phyloP scores from a whole-genome alignment of 2,113 vertebrate genomes.

The Equus przewalskii region DNA sequence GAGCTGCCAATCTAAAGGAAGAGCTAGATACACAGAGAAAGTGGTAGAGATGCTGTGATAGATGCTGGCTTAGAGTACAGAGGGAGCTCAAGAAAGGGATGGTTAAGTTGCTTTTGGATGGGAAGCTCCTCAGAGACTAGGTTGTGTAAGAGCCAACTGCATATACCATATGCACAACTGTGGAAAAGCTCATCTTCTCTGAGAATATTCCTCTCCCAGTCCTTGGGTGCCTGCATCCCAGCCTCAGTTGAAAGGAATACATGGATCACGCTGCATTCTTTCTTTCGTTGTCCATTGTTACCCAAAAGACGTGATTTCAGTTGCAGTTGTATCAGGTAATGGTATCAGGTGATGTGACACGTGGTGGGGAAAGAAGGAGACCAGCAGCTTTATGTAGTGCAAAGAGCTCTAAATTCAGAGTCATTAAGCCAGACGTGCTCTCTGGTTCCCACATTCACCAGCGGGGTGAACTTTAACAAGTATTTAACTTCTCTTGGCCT shows the following conservation, averaged over 20 bases:
- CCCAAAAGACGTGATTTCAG: neutral
- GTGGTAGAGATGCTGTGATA: neutral
- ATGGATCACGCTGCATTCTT: neutral
- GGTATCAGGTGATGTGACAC: neutral
- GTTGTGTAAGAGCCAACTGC: neutral
- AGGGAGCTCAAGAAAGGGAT: neutral
- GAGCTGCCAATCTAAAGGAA: neutral
- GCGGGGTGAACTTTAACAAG: neutral
- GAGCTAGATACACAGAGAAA: neutral
- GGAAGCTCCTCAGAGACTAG: neutral
- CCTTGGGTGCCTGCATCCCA: neutral
- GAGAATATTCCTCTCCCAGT: neutral
- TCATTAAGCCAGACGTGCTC: neutral
- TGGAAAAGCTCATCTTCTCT: neutral
- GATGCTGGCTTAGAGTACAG: neutral
- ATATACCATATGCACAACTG: fast-evolving
- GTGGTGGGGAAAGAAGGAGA: neutral
- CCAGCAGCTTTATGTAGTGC: neutral
- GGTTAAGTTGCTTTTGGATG: neutral
- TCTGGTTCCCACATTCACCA: neutral
- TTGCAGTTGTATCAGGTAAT: neutral
- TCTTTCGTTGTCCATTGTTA: neutral
- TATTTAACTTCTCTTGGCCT: neutral
- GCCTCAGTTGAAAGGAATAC: neutral
- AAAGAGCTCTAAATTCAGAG: neutral